These are phyloP conservation scores for Abramis brama DNA, from an alignment of 2,113 vertebrate genomes.

Conservation along the genomic window DNA sequence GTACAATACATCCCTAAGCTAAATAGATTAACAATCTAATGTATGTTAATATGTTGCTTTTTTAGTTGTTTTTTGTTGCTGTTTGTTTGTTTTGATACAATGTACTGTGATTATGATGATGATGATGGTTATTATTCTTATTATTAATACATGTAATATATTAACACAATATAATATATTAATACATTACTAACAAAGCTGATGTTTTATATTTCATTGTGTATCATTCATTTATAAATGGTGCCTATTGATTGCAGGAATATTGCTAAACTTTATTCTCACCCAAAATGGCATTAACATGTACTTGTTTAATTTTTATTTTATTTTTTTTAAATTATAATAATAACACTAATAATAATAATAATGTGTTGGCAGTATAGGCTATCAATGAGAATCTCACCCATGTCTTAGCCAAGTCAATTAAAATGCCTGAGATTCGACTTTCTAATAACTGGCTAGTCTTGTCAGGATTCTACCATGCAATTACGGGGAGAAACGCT, in stretches of 20 bases:
- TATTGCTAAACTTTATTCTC: background rate
- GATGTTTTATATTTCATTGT: background rate
- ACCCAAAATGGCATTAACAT: background rate
- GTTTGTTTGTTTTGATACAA: no score
- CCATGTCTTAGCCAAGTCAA: slow-evolving; percentile 44
- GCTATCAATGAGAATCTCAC: slow-evolving; percentile 27
- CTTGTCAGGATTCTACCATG: slow-evolving; percentile 39
- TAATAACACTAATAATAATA: background rate
- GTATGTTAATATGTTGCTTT: background rate
- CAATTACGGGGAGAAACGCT: slow-evolving; percentile 61
- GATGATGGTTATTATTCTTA: background rate
- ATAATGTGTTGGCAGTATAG: background rate
- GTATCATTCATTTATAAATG: background rate
- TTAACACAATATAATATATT: background rate
- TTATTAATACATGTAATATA: background rate
- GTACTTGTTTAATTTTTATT: background rate
- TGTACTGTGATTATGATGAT: background rate
- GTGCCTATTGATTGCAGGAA: background rate
- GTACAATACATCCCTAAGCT: background rate
- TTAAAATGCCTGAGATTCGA: slow-evolving; percentile 53
- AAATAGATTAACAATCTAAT: background rate
- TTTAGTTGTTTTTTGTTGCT: background rate
- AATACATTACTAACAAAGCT: background rate
- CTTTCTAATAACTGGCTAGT: slow-evolving; percentile 47
- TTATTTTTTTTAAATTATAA: background rate